Evolutionary conservation across 2,113 vertebrate genomes (phyloP).

Genomic region (Guaruba guarouba): DNA sequence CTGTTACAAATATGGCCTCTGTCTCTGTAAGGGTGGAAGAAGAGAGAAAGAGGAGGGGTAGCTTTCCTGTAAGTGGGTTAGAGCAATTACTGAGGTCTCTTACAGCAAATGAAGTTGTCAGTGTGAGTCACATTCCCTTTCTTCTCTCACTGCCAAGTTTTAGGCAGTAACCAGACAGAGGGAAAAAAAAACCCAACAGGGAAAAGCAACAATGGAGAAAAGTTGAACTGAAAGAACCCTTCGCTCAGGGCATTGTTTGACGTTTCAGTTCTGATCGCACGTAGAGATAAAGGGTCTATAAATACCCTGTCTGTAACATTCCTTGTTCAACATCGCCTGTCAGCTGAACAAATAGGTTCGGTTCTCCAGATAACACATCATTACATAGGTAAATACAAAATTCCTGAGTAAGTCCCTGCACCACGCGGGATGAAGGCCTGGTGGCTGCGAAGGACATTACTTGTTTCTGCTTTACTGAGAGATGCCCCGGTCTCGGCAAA

Average conservation of each 20-base stretch:
- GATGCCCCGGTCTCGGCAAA: not conserved
- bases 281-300: slow-evolving; percentile 52
- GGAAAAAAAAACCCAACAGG: not conserved
- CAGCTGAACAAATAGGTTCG: slow-evolving; percentile 57
- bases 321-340: slow-evolving; percentile 35
- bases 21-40: not conserved
- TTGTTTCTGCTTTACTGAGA: not conserved
- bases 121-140: slow-evolving; percentile 61
- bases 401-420: not conserved
- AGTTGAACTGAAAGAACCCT: slow-evolving; percentile 60
- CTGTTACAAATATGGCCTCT: not conserved
- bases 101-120: slow-evolving; percentile 57
- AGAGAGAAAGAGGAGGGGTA: slow-evolving; percentile 34
- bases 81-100: slow-evolving; percentile 62
- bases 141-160: slow-evolving; percentile 58
- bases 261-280: slow-evolving; percentile 37
- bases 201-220: slow-evolving; percentile 59
- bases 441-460: not conserved
- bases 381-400: slow-evolving; percentile 35
- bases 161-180: slow-evolving; percentile 40
- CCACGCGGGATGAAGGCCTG: not conserved
- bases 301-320: slow-evolving; percentile 65
- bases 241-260: slow-evolving; percentile 43
- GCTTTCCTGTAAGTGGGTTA: slow-evolving; percentile 58
- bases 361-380: slow-evolving; percentile 5